Base-by-base conservation (phyloP, 2,888 invertebrate genomes). In the Hedya salicella region DNA sequence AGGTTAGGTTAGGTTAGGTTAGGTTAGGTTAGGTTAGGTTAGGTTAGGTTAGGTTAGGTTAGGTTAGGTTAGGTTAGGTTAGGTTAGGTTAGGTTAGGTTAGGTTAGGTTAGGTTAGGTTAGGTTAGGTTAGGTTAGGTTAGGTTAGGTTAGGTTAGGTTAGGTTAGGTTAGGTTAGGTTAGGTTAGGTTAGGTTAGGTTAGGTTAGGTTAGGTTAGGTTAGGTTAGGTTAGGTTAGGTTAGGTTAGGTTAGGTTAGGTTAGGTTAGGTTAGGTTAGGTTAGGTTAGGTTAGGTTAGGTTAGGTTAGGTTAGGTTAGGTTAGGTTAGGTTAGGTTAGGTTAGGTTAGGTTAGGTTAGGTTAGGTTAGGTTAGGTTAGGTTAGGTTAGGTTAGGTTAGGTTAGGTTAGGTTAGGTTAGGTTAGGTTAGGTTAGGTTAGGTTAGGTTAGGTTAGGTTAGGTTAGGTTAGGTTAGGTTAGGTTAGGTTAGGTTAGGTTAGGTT, bases 1-100 rank as follows among this genome's bases (percentile, higher is more conserved):
- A 40, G 40, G 40, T 40, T 40, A 40, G 40, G 40, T 40, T 40
- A 40, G 40, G 40, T 40, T 40, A 40, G 40, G 40, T 40, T 40
- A 40, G 40, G 40, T 40, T 40, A 40, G 40, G 40, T 40, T 40
- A 40, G 40, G 40, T 40, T 40, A 40, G 40, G 40, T 40, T 40
- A 40, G 40, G 40, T 40, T 40, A 40, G 40, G 40, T 40, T 40
- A 40, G 40, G 40, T 40, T 40, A 40, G 40, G 40, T 40, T 40
- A 40, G 40, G 40, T 40, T 40, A 40, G 40, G 40, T 40, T 40
- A 40, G 40, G 40, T 40, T 40, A 40, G 40, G 40, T 40, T 40
- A 40, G 40, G 40, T 40, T 40, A 40, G 40, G 40, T 40, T 40
- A 40, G 40, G 40, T 40, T 40, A 40, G 40, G 40, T 40, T 40